Evolutionary conservation across 2,113 vertebrate genomes (phyloP).

Genomic region (Gobiocypris rarus): DNA sequence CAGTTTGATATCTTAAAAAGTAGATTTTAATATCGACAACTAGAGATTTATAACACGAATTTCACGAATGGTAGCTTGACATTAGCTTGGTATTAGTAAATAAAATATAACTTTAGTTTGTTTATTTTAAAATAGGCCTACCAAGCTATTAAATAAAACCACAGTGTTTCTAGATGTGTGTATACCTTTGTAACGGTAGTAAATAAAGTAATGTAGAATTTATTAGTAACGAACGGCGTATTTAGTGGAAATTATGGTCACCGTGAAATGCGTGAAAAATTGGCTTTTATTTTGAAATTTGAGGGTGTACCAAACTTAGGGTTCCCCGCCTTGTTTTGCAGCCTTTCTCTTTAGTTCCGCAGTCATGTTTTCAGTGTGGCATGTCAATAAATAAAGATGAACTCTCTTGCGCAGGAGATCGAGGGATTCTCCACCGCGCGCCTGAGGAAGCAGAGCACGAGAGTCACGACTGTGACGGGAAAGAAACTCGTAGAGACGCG

Average conservation of each 20-base stretch:
- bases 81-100: too few relatives aligned
- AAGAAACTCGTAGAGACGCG: conserved; percentile 84
- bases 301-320: not conserved
- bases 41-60: too few relatives aligned
- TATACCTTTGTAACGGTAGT: too few relatives aligned
- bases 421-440: conserved; percentile 81
- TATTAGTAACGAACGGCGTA: too few relatives aligned
- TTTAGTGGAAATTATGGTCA: not conserved
- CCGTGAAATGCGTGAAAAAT: not conserved
- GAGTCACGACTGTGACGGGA: conserved; percentile 87
- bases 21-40: too few relatives aligned
- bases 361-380: not conserved
- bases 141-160: too few relatives aligned
- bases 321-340: not conserved
- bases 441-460: conserved; percentile 86
- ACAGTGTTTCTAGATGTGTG: too few relatives aligned
- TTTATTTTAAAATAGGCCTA: too few relatives aligned
- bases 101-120: too few relatives aligned
- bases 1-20: too few relatives aligned
- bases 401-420: conserved; percentile 88
- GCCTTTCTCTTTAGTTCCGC: not conserved
- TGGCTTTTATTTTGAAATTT: conserved; percentile 44
- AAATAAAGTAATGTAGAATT: not conserved
- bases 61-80: too few relatives aligned
- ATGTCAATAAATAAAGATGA: conserved; percentile 71